These are phyloP conservation scores for Scrobipalpa atriplicella DNA, from an alignment of 2,888 invertebrate genomes.

Conservation along the genomic window DNA sequence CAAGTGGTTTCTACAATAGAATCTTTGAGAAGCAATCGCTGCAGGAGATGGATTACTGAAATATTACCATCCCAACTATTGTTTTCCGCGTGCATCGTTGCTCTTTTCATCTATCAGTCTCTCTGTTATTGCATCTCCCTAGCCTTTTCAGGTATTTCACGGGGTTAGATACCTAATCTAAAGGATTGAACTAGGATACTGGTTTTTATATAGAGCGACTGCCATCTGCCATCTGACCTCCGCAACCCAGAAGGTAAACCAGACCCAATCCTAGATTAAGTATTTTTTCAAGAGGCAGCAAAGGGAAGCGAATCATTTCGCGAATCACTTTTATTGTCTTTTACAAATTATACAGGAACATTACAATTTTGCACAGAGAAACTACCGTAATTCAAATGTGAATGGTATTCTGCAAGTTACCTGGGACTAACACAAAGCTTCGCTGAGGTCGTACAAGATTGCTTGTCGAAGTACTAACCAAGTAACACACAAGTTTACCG, in stretches of 20 bases:
- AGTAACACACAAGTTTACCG: constrained; percentile 14
- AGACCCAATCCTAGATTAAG: too few species aligned
- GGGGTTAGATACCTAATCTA: too few species aligned
- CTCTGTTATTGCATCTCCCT: too few species aligned
- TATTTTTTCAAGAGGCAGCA: too few species aligned
- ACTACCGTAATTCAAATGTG: neutral
- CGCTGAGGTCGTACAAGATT: constrained; percentile 10
- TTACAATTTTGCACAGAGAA: neutral
- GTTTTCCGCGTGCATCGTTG: neutral
- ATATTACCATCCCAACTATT: constrained; percentile 1
- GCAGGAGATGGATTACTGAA: constrained; percentile 5
- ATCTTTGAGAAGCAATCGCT: constrained; percentile 3
- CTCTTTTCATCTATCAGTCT: neutral
- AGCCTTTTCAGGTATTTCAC: too few species aligned
- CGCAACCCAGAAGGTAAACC: too few species aligned
- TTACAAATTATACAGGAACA: neutral
- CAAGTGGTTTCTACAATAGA: constrained; percentile 9
- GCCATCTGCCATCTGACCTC: too few species aligned
- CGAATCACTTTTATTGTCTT: too few species aligned
- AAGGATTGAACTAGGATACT: too few species aligned
- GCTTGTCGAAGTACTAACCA: constrained; percentile 16
- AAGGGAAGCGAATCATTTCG: too few species aligned
- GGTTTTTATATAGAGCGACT: too few species aligned
- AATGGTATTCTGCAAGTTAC: neutral
- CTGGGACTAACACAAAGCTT: constrained; percentile 6